phyloP scores from a whole-genome alignment of 2,888 invertebrate genomes.

The Rhagium mordax region DNA sequence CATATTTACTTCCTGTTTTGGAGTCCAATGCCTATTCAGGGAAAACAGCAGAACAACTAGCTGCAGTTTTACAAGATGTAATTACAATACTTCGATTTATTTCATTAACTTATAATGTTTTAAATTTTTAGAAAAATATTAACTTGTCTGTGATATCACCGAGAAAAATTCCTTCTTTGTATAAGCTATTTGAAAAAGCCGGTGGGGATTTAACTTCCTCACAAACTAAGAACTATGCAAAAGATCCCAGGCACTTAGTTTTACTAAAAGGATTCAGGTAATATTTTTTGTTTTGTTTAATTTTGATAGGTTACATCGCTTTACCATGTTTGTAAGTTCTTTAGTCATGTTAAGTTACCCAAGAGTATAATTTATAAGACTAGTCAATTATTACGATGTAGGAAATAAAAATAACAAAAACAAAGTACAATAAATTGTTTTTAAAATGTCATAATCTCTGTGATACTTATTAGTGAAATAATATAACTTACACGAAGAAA shows the following conservation, averaged over 20 bases:
- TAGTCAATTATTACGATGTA: no score
- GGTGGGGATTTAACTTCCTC: conserved; percentile 87
- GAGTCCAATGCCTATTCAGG: conserved; percentile 82
- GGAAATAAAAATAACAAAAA: no score
- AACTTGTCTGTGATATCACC: conserved; percentile 92
- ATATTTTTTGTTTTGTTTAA: neutral
- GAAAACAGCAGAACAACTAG: conserved; percentile 89
- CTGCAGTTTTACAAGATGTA: conserved; percentile 83
- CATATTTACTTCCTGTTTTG: conserved; percentile 88
- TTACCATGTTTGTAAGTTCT: no score
- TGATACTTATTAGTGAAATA: no score
- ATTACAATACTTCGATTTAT: neutral
- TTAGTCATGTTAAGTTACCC: no score
- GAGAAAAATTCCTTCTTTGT: conserved; percentile 87
- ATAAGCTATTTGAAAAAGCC: conserved; percentile 91
- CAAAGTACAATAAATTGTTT: no score
- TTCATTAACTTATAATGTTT: no score
- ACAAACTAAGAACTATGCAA: conserved; percentile 91
- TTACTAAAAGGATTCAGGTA: conserved; percentile 82
- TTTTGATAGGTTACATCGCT: no score
- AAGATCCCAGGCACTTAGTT: conserved; percentile 88
- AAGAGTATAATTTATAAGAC: no score
- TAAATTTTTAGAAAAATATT: conserved; percentile 78
- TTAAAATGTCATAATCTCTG: no score
- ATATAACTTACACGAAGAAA: no score